Evolutionary conservation across 2,888 invertebrate species (phyloP), one percentile per base, ranked within the genome.

Genomic region (Conus canariensis): DNA sequence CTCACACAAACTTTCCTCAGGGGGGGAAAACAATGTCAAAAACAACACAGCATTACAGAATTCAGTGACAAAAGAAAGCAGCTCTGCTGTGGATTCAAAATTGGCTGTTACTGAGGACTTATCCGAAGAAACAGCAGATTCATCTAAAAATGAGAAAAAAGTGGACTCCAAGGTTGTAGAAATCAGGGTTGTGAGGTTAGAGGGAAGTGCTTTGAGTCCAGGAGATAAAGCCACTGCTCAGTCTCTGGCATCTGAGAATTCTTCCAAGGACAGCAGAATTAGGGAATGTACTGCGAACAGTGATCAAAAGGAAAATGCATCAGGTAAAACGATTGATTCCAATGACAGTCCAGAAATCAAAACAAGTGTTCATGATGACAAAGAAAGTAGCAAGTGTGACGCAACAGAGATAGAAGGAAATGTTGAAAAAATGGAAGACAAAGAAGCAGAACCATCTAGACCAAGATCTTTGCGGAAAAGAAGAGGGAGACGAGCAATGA

Each of bases 21-120:
- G 60, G n/a, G 87, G 58, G 85, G 67, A 86, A n/a, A 87, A 85
- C 30, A 83, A 80, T 25, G 85, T 83, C 10, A 56, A 87, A 59
- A 60, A 30, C n/a, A 90, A 67, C 30, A 30, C 64, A 14, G 59
- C 70, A 16, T 30, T 19, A 58, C 56, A 83, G 22, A 22, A 56
- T 56, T 9, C 82, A 58, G 16, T 22, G 19, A 58, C 82, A 45
- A 12, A 5, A 8, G 56, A 83, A 83, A 22, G 22, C 16, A 83
- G 22, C 16, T 10, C 56, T 19, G 5, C 22, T 12, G 8, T 16
- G 56, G 82, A 22, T 58, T 83, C 82, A 19, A 22, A 56, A 56
- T 16, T 22, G 7, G 58, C 2, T 58, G 19, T 10, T 7, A 22
- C 56, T 19, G 22, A 83, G 58, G 80, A 80, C 30, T 30, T 80